Conservation (phyloP, 1,140 invertebrate genomes). For the Reticulitermes speratus region DNA sequence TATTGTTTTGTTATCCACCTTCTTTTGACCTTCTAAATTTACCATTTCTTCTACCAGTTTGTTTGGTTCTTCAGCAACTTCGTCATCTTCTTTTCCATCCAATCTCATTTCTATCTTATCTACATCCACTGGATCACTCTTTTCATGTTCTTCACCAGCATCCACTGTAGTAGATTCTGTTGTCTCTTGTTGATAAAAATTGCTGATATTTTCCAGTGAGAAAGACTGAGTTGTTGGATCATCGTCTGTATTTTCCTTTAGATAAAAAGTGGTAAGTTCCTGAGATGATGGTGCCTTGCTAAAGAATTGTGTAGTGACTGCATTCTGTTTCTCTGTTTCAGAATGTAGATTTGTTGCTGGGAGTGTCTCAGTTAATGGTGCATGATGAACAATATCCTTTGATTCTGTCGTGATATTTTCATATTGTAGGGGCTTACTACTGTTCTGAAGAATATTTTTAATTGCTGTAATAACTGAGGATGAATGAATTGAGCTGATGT, state of each 20-base stretch:
- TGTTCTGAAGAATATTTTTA: background rate
- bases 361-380: background rate
- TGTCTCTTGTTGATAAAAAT: background rate
- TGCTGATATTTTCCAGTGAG: background rate
- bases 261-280: background rate
- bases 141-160: background rate
- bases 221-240: background rate
- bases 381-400: background rate
- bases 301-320: background rate
- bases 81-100: background rate
- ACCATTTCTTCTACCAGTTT: background rate
- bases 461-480: background rate
- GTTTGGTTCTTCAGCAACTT: background rate
- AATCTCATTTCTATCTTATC: background rate
- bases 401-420: background rate
- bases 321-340: background rate
- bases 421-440: background rate
- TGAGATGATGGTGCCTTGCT: background rate
- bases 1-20: background rate
- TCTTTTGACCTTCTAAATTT: background rate
- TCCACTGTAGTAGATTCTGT: background rate
- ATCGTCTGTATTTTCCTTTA: background rate
- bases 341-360: background rate
- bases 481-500: background rate
- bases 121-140: background rate